Evolutionary conservation across 1,140 invertebrate species (phyloP).

Genomic region (Ylistrum balloti): DNA sequence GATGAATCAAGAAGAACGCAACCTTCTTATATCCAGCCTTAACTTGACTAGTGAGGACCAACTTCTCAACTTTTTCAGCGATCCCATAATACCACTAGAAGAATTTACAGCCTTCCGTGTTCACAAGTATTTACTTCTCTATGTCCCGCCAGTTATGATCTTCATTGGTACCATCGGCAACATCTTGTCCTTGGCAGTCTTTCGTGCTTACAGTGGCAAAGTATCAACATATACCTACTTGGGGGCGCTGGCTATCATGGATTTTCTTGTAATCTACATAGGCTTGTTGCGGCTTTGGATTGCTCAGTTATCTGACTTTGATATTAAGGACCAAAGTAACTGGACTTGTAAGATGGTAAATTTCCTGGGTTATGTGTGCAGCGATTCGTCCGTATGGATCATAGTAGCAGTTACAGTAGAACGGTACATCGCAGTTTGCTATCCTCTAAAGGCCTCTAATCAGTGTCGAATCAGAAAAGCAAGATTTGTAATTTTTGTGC

Average conservation of each 20-base stretch:
- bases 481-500: slow-evolving; percentile 59
- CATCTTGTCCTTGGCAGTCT: slow-evolving; percentile 74
- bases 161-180: slow-evolving; percentile 79
- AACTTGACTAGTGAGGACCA: not conserved
- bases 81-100: not conserved
- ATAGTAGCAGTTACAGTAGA: slow-evolving; percentile 82
- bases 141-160: slow-evolving; percentile 73
- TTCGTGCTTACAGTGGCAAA: slow-evolving; percentile 63
- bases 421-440: slow-evolving; percentile 77
- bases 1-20: not conserved
- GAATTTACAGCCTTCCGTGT: slow-evolving; percentile 67
- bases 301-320: slow-evolving; percentile 66
- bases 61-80: not conserved
- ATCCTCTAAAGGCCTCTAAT: slow-evolving; percentile 75
- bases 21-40: not conserved
- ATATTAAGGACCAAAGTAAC: slow-evolving; percentile 63
- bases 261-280: slow-evolving; percentile 75
- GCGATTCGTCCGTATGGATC: slow-evolving; percentile 79
- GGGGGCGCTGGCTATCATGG: slow-evolving; percentile 72
- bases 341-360: slow-evolving; percentile 76
- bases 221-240: slow-evolving; percentile 79
- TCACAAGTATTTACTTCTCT: slow-evolving; percentile 70
- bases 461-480: slow-evolving; percentile 75
- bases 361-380: slow-evolving; percentile 73
- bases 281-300: slow-evolving; percentile 78